phyloP scores from a whole-genome alignment of 2,888 invertebrate genomes.

The Chrysina gloriosa region DNA sequence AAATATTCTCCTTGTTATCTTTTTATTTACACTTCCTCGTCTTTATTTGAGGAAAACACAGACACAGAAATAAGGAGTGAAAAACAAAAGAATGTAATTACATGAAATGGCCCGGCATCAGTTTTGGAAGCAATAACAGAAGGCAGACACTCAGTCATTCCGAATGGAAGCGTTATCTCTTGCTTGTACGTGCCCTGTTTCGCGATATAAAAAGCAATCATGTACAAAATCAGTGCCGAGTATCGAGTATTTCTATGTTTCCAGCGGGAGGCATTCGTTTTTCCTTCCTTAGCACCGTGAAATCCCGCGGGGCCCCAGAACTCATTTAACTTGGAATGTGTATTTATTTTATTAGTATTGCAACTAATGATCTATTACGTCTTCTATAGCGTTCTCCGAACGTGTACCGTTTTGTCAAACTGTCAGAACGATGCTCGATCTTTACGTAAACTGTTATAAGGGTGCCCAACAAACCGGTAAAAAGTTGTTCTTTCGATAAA shows the following conservation, averaged over 20 bases:
- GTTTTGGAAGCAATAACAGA: constrained; percentile 28
- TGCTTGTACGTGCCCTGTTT: constrained; percentile 65
- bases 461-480: not conserved
- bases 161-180: constrained; percentile 65
- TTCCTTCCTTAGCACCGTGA: constrained; percentile 58
- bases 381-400: constrained; percentile 49
- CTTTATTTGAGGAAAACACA: constrained; percentile 10
- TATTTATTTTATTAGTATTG: constrained; percentile 66
- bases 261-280: constrained; percentile 66
- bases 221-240: constrained; percentile 65
- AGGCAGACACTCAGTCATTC: constrained; percentile 62
- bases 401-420: constrained; percentile 26
- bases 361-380: constrained; percentile 64
- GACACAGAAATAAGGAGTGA: constrained; percentile 14
- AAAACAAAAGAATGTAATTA: constrained; percentile 29
- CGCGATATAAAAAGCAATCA: constrained; percentile 67
- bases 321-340: constrained; percentile 67
- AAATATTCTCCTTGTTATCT: not conserved
- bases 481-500: too few relatives aligned
- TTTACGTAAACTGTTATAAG: constrained; percentile 7
- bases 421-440: constrained; percentile 1
- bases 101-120: constrained; percentile 26
- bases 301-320: constrained; percentile 64
- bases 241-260: constrained; percentile 66
- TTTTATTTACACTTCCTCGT: not conserved